Percentiles rank a stretch among this genome's conserved stretches.
Evolutionary conservation across 2,888 invertebrate genomes (phyloP).

Genomic region (Lordiphosa fenestrarum): DNA sequence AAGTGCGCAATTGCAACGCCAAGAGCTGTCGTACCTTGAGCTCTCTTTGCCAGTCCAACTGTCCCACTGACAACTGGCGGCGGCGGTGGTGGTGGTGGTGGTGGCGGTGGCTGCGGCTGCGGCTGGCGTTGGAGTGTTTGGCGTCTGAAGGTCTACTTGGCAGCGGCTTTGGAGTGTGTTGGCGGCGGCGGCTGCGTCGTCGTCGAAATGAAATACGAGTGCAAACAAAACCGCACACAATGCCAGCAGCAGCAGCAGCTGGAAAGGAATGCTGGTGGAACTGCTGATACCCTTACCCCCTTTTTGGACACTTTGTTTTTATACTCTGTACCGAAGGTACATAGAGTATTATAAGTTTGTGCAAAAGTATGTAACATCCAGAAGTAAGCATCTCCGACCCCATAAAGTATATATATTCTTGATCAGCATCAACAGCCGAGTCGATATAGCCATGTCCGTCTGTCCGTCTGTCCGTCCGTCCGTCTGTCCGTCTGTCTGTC

Average conservation of each 20-base stretch:
- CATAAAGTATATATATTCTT: no score
- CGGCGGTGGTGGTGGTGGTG: constrained; percentile 40
- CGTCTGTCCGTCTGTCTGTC: no score
- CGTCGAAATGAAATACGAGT: constrained; percentile 68
- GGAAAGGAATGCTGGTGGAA: not conserved
- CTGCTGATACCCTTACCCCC: constrained; percentile 38
- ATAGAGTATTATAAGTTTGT: no score
- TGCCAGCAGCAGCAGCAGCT: constrained; percentile 18
- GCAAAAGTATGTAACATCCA: no score
- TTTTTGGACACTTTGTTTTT: no score
- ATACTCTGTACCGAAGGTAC: no score
- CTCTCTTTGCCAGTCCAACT: constrained; percentile 42
- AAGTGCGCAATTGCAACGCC: constrained; percentile 71
- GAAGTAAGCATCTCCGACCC: no score
- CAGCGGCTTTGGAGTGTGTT: constrained; percentile 71
- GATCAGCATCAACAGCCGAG: no score
- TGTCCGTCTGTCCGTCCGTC: no score
- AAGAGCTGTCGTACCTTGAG: constrained; percentile 54
- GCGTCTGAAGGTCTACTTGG: constrained; percentile 75
- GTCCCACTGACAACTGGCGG: constrained; percentile 34
- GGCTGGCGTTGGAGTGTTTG: constrained; percentile 71
- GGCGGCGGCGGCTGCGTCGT: constrained; percentile 42
- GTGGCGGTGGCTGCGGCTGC: constrained; percentile 28
- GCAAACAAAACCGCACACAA: constrained; percentile 54
- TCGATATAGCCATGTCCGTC: no score